Base-by-base conservation (phyloP, 2,797 vertebrate species). In the Balearica regulorum region DNA sequence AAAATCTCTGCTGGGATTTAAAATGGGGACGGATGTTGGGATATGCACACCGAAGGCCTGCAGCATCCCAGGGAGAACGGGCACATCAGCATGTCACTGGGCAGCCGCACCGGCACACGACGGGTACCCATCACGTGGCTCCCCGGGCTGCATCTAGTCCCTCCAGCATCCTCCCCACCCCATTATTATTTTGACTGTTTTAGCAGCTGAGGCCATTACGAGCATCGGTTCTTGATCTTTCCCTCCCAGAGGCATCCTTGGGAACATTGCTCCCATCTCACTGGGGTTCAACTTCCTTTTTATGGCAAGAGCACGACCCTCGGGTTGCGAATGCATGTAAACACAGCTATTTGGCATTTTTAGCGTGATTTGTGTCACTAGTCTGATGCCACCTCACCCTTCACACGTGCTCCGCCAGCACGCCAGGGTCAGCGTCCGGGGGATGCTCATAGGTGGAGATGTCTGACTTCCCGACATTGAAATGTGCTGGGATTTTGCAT, bases 171-270 rank as follows among this genome's bases (percentile, higher is more conserved):
- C 76, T 89, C n/a, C 54, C 43, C 79, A 76, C 44, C 39, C 49
- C 15, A 1, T 83, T 68, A 95, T 87, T 95, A 85, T 87, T 94
- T 89, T 75, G 78, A 93, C 75, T 92, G 57, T 78, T 91, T 85
- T 51, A 95, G 89, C 89, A 91, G 86, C 61, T 2, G 48, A 60
- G 91, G 92, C 84, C 92, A 96, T 96, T 96, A 96, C 0, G 41
- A 95, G 75, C 92, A 87, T 82, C 4, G 9, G 64, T 85, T 93
- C 94, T 89, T 96, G 93, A 94, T 95, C 96, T 92, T 92, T 92
- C 77, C 94, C 94, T 93, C 84, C 89, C 89, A 93, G 87, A 87
- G 90, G 87, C 96, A 96, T 94, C 87, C 86, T 92, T 78, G 84
- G 94, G 88, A 91, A 83, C 93, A 81, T 66, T 0, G 28, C 79